Conservation (phyloP, 1,140 invertebrate species). For the Tetramorium parvispinum region DNA sequence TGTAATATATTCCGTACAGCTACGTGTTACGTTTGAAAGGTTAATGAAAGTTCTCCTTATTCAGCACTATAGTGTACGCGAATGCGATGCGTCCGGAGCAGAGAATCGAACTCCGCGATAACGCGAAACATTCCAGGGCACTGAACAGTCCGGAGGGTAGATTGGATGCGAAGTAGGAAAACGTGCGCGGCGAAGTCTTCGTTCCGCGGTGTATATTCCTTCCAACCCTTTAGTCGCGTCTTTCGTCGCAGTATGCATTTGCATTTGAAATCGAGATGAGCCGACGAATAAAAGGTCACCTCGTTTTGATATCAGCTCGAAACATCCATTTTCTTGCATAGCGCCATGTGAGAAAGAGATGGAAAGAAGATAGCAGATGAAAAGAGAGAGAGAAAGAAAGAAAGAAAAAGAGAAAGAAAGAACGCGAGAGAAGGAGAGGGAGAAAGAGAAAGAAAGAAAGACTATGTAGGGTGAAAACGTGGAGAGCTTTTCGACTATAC, state of each 20-base stretch:
- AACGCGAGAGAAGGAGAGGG: background rate
- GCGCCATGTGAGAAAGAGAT: background rate
- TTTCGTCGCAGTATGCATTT: conserved; percentile 76
- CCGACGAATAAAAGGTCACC: conserved; percentile 73
- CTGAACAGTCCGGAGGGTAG: conserved; percentile 35
- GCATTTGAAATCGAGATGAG: conserved; percentile 83
- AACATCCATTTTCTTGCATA: conserved; percentile 60
- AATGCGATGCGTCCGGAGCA: conserved; percentile 20
- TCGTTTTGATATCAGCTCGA: conserved; percentile 13
- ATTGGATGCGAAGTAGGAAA: conserved; percentile 59
- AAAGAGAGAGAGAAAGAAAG: background rate
- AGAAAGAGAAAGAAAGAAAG: background rate
- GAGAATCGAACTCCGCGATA: conserved; percentile 48
- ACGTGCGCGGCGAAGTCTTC: conserved; percentile 32
- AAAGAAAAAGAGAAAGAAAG: background rate
- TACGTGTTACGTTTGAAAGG: conserved; percentile 9
- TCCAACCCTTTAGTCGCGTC: conserved; percentile 50
- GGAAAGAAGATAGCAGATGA: background rate
- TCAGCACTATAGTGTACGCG: background rate
- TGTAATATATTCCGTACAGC: conserved; percentile 9
- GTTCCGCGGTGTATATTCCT: conserved; percentile 10
- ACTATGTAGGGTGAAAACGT: background rate
- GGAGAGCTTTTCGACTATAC: conserved; percentile 64
- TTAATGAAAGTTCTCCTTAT: conserved; percentile 53
- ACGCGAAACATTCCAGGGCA: conserved; percentile 14